Evolutionary conservation across 2,888 invertebrate species (phyloP), one percentile per base, ranked within the genome.

Genomic region (Meta bourneti): DNA sequence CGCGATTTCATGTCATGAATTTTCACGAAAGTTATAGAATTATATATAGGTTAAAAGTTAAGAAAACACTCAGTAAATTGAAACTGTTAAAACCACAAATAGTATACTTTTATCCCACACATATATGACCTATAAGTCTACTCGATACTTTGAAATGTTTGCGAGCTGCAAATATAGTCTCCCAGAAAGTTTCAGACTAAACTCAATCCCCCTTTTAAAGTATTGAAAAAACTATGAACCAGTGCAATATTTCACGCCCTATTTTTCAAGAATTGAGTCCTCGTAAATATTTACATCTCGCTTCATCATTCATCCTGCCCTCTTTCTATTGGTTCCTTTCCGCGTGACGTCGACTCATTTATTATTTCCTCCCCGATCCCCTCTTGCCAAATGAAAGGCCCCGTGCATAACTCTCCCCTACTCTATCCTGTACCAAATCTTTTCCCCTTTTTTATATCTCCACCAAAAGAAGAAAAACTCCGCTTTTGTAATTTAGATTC

Each of bases 401-500:
- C 69, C 7, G 11, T 16, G 13, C 7, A 11, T 13, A 11, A 69
- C 16, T 69, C 16, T 69, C 19, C 20, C 19, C 11, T 9, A 34
- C 11, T 19, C 34, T 72, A 8, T 72, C 7, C 1, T 2, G n/a
- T 34, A 8, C 49, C 51, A 51, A 19, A n/a, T 51, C 77, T 34
- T 51, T 16, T n/a, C n/a, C n/a, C n/a, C 75, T 77, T 77, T 51
- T 49, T 2, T 19, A 34, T 72, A 6, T 51, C 51, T 49, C 16
- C n/a, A 49, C 13, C 34, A 49, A 7, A 75, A 69, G 49, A 7
- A n/a, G 69, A 13, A 19, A 19, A 82, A 69, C 70, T 82, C 70
- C 82, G 49, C 48, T 71, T 82, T 82, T 82, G 82, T 82, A 82
- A 82, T 82, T 82, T 82, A 71, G 70, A 82, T 82, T 82, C 19